Evolutionary conservation across 1,140 invertebrate genomes (phyloP).

Genomic region (Drosophila sproati): DNA sequence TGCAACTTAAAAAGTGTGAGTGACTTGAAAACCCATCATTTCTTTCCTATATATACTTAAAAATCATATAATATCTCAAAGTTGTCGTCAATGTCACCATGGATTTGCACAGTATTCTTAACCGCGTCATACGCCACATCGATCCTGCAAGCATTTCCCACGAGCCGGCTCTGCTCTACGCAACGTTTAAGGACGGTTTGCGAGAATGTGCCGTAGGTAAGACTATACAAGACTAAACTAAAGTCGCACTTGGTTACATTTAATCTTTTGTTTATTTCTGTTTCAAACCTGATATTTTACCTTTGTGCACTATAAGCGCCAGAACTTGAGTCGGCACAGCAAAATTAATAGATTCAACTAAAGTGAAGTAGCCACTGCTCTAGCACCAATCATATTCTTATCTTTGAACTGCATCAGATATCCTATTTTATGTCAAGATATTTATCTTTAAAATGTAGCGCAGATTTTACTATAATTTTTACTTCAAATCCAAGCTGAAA

Average conservation of each 20-base stretch:
- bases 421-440: too few relatives aligned
- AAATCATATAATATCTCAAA: conserved; percentile 54
- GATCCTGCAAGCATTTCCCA: conserved; percentile 76
- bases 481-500: too few relatives aligned
- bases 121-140: conserved; percentile 87
- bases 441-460: too few relatives aligned
- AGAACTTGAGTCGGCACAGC: too few relatives aligned
- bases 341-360: too few relatives aligned
- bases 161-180: conserved; percentile 87
- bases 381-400: too few relatives aligned
- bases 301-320: too few relatives aligned
- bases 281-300: too few relatives aligned
- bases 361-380: too few relatives aligned
- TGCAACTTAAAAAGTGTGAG: conserved; percentile 88
- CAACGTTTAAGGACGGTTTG: conserved; percentile 87
- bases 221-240: background rate
- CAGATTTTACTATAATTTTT: too few relatives aligned
- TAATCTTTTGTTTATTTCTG: too few relatives aligned
- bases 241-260: background rate
- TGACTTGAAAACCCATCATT: background rate
- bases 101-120: conserved; percentile 87
- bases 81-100: conserved; percentile 87
- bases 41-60: background rate
- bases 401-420: too few relatives aligned
- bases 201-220: conserved; percentile 87